Conservation (phyloP, 1,140 invertebrate genomes). For the Pissodes strobi region DNA sequence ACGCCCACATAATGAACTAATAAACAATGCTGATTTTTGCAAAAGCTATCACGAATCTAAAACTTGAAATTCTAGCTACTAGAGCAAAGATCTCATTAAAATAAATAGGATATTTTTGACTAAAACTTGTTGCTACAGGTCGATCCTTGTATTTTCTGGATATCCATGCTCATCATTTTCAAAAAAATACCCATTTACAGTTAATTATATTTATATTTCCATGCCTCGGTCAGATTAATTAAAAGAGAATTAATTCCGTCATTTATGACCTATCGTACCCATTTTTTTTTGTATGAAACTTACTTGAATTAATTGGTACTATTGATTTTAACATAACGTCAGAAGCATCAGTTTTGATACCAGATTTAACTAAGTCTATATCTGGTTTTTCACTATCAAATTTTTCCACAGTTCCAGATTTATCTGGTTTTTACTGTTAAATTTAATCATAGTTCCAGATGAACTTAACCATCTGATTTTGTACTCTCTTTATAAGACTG, state of each 20-base stretch:
- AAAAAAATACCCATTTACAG: conserved; percentile 52
- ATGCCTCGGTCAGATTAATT: conserved; percentile 53
- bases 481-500: neutral
- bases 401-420: too few species aligned
- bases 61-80: conserved; percentile 36
- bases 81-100: conserved; percentile 48
- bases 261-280: conserved; percentile 50
- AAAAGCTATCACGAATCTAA: conserved; percentile 55
- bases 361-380: too few species aligned
- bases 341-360: conserved; percentile 2
- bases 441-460: neutral
- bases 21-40: conserved; percentile 55
- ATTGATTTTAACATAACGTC: too few species aligned
- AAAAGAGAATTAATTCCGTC: conserved; percentile 52
- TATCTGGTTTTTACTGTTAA: conserved; percentile 1
- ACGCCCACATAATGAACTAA: conserved; percentile 54
- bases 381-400: too few species aligned
- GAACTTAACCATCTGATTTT: neutral
- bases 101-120: conserved; percentile 50
- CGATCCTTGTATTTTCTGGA: conserved; percentile 54
- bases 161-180: conserved; percentile 51
- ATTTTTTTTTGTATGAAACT: conserved; percentile 51
- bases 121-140: conserved; percentile 54
- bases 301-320: too few species aligned
- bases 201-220: conserved; percentile 53